phyloP scores from a whole-genome alignment of 64 coral and sea anemone species.

The Stylophora pistillata region DNA sequence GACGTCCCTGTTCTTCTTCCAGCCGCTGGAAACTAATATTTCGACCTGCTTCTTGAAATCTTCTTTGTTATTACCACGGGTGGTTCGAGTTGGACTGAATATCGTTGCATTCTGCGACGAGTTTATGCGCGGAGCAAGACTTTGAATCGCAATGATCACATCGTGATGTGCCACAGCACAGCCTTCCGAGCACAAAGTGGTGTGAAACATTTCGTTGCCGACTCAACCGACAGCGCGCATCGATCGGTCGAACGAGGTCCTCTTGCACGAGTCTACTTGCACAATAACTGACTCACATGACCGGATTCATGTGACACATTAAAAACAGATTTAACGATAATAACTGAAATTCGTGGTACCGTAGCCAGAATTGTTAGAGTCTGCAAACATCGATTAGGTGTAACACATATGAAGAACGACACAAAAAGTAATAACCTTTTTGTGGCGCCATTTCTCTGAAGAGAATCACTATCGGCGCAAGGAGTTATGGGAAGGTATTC shows the following conservation, averaged over 20 bases:
- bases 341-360: not conserved
- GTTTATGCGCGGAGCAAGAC: not conserved
- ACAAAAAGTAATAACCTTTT: not conserved
- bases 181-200: slow-evolving; percentile 6
- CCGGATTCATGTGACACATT: not conserved
- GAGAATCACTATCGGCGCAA: not conserved
- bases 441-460: not conserved
- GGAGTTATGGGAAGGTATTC: not conserved
- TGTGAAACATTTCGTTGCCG: not conserved
- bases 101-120: not conserved
- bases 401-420: not conserved
- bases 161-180: slow-evolving; percentile 6
- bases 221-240: too few relatives aligned
- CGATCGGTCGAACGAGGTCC: not conserved
- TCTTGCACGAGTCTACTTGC: not conserved
- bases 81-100: not conserved
- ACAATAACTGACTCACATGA: not conserved
- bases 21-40: not conserved
- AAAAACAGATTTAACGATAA: not conserved
- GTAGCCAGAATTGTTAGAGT: not conserved
- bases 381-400: not conserved
- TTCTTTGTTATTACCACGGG: slow-evolving; percentile 31
- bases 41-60: slow-evolving; percentile 32
- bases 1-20: not conserved
- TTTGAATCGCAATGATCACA: slow-evolving; percentile 8